Base-by-base conservation (phyloP, 2,113 vertebrate species). In the Sorex fumeus region DNA sequence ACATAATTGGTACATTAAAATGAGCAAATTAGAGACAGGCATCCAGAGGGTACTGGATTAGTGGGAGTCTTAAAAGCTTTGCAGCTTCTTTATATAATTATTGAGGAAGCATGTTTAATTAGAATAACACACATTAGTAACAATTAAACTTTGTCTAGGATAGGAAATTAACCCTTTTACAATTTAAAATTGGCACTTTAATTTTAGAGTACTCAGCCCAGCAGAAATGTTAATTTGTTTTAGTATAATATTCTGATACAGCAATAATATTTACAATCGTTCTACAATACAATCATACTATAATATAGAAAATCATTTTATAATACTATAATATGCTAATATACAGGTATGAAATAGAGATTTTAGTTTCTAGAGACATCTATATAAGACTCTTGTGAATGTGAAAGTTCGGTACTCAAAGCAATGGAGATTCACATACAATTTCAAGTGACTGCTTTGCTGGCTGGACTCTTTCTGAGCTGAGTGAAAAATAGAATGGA, bases 141-240 rank as follows among this genome's bases (percentile, higher is more conserved):
- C 87, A 97, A 97, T 97, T 97, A 97, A 97, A 93, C 50, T 96
- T 94, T 95, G 34, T 69, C 85, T 62, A 97, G 94, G 92, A 96
- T 76, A 95, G 90, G 27, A 97, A 96, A 97, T 96, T 85, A 97
- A 96, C 86, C 70, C 83, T 96, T 96, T 95, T 87, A 84, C 45
- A 92, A 96, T 81, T 96, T 97, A 94, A 93, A 95, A 85, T 77
- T 90, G 71, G 95, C 75, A 93, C 97, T 95, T 92, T 95, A 95
- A 96, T 97, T 97, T 97, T 91, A 87, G 45, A 94, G 6, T 90
- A 1, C 11, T 60, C 53, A 96, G 27, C 23, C 67, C 76, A 84
- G 25, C 1, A 84, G 13, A 87, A 97, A 93, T 84, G 2, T 66
- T 69, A 47, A 66, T 76, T 91, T 64, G 89, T 93, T 96, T 96